These are phyloP conservation scores for Scortum barcoo DNA, from an alignment of 2,113 vertebrate genomes.

Conservation along the genomic window DNA sequence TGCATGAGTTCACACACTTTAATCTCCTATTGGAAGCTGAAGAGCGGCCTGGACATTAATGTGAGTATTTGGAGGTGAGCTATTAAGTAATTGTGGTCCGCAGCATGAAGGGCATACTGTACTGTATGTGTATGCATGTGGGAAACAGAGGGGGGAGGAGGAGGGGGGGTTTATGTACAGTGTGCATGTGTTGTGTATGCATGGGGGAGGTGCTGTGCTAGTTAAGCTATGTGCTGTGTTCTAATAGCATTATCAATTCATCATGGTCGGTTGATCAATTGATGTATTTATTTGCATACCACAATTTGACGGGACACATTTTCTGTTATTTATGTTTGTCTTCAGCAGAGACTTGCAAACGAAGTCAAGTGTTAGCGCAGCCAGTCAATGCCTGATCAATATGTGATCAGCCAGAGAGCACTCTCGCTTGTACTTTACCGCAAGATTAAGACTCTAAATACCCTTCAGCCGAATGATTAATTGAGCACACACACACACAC, in stretches of 20 bases:
- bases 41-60: background rate
- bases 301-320: background rate
- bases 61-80: constrained; percentile 59
- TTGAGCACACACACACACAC: background rate
- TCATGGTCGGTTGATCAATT: constrained; percentile 24
- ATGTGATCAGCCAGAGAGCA: constrained; percentile 59
- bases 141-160: background rate
- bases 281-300: constrained; percentile 38
- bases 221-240: constrained; percentile 12
- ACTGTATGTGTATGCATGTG: constrained; percentile 22
- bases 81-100: constrained; percentile 17
- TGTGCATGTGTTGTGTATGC: constrained; percentile 16
- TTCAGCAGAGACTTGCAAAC: constrained; percentile 2
- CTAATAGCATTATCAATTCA: constrained; percentile 29
- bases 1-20: constrained; percentile 31
- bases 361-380: constrained; percentile 26
- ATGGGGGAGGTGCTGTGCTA: constrained; percentile 38
- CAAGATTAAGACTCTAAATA: constrained; percentile 24
- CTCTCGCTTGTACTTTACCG: constrained; percentile 17
- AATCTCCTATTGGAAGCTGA: background rate
- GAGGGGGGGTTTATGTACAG: constrained; percentile 29
- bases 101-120: constrained; percentile 13
- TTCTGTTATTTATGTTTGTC: constrained; percentile 38
- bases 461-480: background rate
- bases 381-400: constrained; percentile 57